These are phyloP conservation scores for Belgica antarctica DNA, from an alignment of 2,888 invertebrate species.

Conservation along the genomic window DNA sequence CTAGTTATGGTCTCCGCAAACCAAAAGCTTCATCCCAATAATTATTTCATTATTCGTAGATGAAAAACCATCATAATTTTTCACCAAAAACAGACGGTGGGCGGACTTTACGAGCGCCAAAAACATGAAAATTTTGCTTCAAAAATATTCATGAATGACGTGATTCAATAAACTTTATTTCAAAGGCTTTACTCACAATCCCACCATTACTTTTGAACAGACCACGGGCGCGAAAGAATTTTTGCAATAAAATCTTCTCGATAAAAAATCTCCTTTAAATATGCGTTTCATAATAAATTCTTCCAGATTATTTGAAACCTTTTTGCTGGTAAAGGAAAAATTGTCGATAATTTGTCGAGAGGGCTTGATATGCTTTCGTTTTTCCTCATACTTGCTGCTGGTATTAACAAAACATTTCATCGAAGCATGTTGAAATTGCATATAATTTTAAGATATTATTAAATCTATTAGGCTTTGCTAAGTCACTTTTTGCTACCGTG, in stretches of 20 bases:
- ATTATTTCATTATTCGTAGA: constrained; percentile 42
- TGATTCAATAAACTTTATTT: too few species aligned
- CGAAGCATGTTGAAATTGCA: constrained; percentile 35
- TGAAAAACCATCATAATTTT: constrained; percentile 11
- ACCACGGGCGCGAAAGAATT: not conserved
- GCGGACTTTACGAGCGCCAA: not conserved
- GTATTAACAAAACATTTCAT: constrained; percentile 28
- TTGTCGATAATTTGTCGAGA: constrained; percentile 38
- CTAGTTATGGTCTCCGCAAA: constrained; percentile 36
- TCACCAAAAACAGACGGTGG: not conserved
- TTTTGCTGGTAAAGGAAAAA: constrained; percentile 16
- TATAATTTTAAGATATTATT: constrained; percentile 32
- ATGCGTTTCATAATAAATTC: constrained; percentile 6
- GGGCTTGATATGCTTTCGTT: constrained; percentile 12
- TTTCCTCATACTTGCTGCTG: constrained; percentile 12
- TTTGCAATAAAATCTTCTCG: not conserved
- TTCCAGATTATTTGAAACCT: too few species aligned
- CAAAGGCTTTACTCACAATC: too few species aligned
- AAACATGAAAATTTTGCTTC: not conserved
- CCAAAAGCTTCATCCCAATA: constrained; percentile 14
- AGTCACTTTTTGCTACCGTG: constrained; percentile 34
- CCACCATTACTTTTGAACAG: too few species aligned
- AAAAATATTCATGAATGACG: too few species aligned
- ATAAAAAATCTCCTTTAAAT: constrained; percentile 5
- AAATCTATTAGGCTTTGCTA: constrained; percentile 28